Percentiles rank a stretch among this genome's conserved stretches.
These are phyloP conservation scores for Anguilla marmorata DNA, from an alignment of 2,797 vertebrate genomes.

Conservation along the genomic window DNA sequence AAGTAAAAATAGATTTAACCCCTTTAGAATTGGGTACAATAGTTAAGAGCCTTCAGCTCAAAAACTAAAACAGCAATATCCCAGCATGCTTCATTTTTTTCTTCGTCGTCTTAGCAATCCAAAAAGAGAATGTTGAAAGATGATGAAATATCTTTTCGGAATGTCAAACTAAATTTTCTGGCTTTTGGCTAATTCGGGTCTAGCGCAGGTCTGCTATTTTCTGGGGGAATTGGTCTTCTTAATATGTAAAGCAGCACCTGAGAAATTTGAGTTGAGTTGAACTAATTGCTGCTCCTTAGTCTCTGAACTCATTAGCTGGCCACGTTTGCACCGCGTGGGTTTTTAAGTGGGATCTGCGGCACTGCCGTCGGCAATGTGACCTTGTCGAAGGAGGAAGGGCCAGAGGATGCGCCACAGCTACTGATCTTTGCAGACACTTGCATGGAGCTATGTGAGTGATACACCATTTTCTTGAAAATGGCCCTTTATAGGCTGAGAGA, in stretches of 20 bases:
- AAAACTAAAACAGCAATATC: neutral
- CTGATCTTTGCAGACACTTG: slow-evolving; percentile 56
- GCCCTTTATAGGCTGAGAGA: neutral
- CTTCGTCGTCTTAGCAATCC: neutral
- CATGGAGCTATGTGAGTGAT: neutral
- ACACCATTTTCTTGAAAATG: neutral
- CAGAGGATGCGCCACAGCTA: slow-evolving; percentile 66
- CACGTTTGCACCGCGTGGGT: slow-evolving; percentile 46
- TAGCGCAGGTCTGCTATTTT: slow-evolving; percentile 1
- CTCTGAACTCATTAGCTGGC: slow-evolving; percentile 63
- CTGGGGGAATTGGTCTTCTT: slow-evolving; percentile 6
- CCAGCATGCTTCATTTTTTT: neutral
- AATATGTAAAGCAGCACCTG: slow-evolving; percentile 18
- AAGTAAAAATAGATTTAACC: slow-evolving; percentile 23
- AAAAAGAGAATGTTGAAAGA: neutral
- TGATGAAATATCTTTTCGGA: slow-evolving; percentile 12
- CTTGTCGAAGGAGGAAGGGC: slow-evolving; percentile 67
- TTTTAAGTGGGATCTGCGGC: slow-evolving; percentile 54
- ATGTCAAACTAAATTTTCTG: neutral
- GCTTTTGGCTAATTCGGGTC: neutral
- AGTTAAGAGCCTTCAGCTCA: neutral
- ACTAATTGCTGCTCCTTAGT: slow-evolving; percentile 23
- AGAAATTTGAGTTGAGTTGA: slow-evolving; percentile 17
- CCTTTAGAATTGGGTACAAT: neutral
- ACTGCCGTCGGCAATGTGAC: slow-evolving; percentile 72